Evolutionary conservation across 1,140 invertebrate genomes (phyloP), one percentile per base, ranked within the genome.

Genomic region (Aphidius ervi): DNA sequence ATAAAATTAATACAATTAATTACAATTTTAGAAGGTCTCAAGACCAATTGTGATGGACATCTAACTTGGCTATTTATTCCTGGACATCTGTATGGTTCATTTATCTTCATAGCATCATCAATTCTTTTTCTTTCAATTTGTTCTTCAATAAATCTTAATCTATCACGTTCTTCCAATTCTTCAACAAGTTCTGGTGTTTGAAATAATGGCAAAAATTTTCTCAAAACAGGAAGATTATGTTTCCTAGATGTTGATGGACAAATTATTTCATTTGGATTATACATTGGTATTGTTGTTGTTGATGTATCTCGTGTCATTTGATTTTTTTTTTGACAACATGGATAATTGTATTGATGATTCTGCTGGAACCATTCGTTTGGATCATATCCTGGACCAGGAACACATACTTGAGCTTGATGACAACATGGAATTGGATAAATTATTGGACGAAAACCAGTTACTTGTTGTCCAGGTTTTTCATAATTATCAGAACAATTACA

Each of bases 81-180:
- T 3, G 23, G 23, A 31, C 23, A 31, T 31, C 23, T 31, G 23
- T 31, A 31, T 31, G 23, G 23, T 31, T 31, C 23, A 31, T 31
- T 31, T 2, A 31, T 31, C 23, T 31, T 31, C 23, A 31, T 1
- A 31, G 23, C 23, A 31, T 31, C 23, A 31, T 31, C 23, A 31
- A 31, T 31, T 31, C 4, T 31, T 31, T 1, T 31, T 31, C 23
- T 31, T 31, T 31, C 23, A 31, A 31, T 31, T 23, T 55, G 61
- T 55, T 71, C 65, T 6, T 49, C 49, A 48, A 70, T 69, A 31
- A 65, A 64, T 65, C 42, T 72, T 41, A 66, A 63, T 58, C 59
- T 65, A 43, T 72, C 70, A 5, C 68, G 65, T 42, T 50, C 46
- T 46, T 72, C 66, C 5, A 70, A 53, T 56, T 73, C 70, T 16